Base-by-base conservation (phyloP, 2,888 invertebrate genomes). In the Amiota communis region DNA sequence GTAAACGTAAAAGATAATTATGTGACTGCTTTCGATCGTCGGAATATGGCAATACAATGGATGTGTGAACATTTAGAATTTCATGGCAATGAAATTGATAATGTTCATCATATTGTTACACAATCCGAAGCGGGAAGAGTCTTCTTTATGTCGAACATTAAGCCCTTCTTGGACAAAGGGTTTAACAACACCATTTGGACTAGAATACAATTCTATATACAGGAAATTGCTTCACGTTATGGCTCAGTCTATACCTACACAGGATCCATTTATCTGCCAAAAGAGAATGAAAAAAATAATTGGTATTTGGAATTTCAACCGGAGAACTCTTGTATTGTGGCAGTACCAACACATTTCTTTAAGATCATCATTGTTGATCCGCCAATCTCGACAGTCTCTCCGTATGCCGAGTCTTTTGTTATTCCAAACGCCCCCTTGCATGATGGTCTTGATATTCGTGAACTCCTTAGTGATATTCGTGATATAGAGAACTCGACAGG, bases 321-420 rank as follows among this genome's bases (percentile, higher is more conserved):
- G 8, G 83, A 80, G 53, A 82, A 81, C 17, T 72, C 71, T 15
- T 49, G 70, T 6, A 78, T 86, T 68, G 81, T 86, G 4, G 86
- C 86, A 0, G 74, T 83, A 53, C 86, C 83, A 8, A 86, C 83
- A 10, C 83, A 83, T 48, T 83, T 81, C 72, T 83, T 79, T 36
- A 83, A 86, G 69, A 75, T 83, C 8, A 47, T 83, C n/a, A 77
- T 86, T 9, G 72, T 83, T 12, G 86, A 83, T 72, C 71, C 79
- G 2, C 78, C 74, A 57, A 67, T 73, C 1, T 10, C 15, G 0
- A 61, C 74, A n/a, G n/a, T 49, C 1, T 57, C 74, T 11, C 85
- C 83, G 1, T 86, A 85, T 69, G 86, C 86, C 0, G 83, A 83
- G 71, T 80, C 86, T 0, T 83, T 79, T 75, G 83, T 86, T 3